Conservation (phyloP, 2,113 vertebrate genomes). For the Plotosus lineatus region DNA sequence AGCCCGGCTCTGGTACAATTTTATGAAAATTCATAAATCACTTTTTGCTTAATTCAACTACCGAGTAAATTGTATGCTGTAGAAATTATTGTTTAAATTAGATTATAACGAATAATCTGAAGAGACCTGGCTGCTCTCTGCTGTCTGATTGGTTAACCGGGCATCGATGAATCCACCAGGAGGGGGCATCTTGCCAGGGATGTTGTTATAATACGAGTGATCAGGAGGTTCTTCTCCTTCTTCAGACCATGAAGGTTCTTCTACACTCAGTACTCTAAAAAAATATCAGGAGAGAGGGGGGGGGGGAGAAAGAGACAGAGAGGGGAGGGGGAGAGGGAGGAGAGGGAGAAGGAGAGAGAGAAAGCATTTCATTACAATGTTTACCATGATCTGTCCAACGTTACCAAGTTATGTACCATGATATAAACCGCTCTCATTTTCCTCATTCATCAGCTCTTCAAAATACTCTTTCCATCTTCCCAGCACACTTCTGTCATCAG, state of each 20-base stretch:
- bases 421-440: neutral
- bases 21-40: too few species aligned
- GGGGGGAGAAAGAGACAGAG: neutral
- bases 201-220: conserved; percentile 91
- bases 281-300: neutral
- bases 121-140: conserved; percentile 78
- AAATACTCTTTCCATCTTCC: too few species aligned
- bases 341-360: neutral
- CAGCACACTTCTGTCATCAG: too few species aligned
- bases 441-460: too few species aligned
- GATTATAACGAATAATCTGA: neutral
- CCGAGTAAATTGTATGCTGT: neutral
- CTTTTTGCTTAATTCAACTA: too few species aligned
- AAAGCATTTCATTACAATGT: neutral
- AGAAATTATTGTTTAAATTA: neutral
- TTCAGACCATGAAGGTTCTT: conserved; percentile 85
- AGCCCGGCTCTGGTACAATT: too few species aligned
- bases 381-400: neutral
- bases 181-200: conserved; percentile 89
- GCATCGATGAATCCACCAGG: conserved; percentile 84
- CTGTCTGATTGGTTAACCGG: conserved; percentile 76
- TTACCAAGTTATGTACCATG: neutral
- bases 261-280: conserved; percentile 87
- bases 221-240: conserved; percentile 83
- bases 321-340: neutral